Base-by-base conservation (phyloP, 2,113 vertebrate species). In the Ivindomyrus marchei region DNA sequence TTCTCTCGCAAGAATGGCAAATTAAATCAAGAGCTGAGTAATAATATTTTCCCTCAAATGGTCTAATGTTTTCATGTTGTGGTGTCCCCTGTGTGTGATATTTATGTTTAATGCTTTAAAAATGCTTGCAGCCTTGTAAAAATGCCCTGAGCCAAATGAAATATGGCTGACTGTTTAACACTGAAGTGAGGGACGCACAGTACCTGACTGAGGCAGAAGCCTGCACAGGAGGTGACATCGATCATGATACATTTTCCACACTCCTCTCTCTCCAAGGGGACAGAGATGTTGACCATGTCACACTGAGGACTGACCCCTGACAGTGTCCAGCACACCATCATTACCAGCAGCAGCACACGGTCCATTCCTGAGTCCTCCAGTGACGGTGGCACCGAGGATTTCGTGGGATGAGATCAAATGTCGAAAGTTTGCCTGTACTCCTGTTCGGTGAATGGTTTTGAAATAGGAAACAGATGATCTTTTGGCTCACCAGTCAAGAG, bases 201-300 rank as follows among this genome's bases (percentile, higher is more conserved):
- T 91, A 99, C 98, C 97, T 94, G 89, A 1, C 96, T 96, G 84
- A 92, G 94, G 93, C 98, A 99, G 89, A 96, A 95, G 74, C 98
- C 98, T 0, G 93, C 94, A 77, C 98, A 99, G 91, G 96, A 95
- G 0, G 97, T 97, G 90, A 97, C 96, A 77, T 96, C 94, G 85
- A 99, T 90, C n/a, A 90, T 94, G 70, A 97, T 93, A 3, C 93
- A 97, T 92, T 93, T 93, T 74, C 93, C 92, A 39, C 98, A 99
- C 91, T 97, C 96, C n/a, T 97, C 96, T 19, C 94, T 97, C 92
- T 98, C 97, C 93, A 99, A 93, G 0, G 93, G 58, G 89, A 99
- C 96, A 90, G 95, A 97, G 87, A 97, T 92, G 87, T 96, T 97
- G 85, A 95, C 96, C n/a, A 96, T 94, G 50, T 92, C 93, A 49